Evolutionary conservation across 37 sponge, comb jelly and placozoan genomes (phyloP).

Genomic region (Hexactinellida sp.): DNA sequence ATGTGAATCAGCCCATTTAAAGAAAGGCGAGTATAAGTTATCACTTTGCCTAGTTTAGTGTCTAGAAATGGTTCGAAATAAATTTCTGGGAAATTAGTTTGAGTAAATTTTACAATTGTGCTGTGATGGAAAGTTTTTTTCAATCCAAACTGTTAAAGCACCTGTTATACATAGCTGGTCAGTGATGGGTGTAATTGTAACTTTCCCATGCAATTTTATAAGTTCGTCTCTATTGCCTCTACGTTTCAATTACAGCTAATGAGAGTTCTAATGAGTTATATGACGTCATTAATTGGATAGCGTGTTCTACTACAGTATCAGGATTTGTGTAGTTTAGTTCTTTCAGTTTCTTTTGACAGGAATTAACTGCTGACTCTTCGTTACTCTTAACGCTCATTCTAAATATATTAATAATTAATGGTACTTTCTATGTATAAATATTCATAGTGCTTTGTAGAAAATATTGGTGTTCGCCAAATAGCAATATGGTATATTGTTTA

Average conservation of each 20-base stretch:
- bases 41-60: neutral
- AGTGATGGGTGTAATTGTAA: neutral
- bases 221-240: neutral
- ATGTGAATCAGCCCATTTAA: neutral
- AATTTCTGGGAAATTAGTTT: neutral
- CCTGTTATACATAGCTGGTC: neutral
- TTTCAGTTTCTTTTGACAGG: neutral
- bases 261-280: neutral
- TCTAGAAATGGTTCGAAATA: neutral
- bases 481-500: too few species aligned
- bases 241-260: neutral
- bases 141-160: neutral
- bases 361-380: neutral
- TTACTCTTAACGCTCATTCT: too few species aligned
- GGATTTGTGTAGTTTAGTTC: neutral
- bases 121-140: slow-evolving; percentile 16
- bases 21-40: neutral
- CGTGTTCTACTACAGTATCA: neutral
- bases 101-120: neutral
- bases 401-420: too few species aligned
- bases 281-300: neutral
- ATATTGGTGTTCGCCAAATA: too few species aligned
- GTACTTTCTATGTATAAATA: too few species aligned
- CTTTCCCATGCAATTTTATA: neutral
- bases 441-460: too few species aligned